Conservation (phyloP, 2,888 invertebrate genomes). For the Sinohyriopsis cumingii region DNA sequence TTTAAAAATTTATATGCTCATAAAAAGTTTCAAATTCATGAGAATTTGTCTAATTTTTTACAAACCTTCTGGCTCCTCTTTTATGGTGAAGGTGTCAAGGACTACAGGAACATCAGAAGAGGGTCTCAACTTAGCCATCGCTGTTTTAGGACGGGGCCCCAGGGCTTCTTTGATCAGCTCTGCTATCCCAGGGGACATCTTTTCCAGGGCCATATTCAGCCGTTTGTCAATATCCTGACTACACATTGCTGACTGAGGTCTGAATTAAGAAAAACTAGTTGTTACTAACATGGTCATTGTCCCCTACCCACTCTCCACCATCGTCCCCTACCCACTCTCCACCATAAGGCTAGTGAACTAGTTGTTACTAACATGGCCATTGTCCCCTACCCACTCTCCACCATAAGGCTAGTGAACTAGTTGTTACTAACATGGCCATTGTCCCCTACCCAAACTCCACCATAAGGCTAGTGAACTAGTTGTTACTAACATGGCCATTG, state of each 20-base stretch:
- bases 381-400: too few species aligned
- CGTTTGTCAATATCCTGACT: conserved; percentile 28
- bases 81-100: too few species aligned
- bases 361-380: background rate
- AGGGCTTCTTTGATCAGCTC: conserved; percentile 43
- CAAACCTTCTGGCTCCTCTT: too few species aligned
- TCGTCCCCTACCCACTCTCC: too few species aligned
- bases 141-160: conserved; percentile 15
- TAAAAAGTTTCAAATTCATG: too few species aligned
- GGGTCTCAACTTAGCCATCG: background rate
- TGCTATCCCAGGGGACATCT: conserved; percentile 51
- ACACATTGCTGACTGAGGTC: conserved; percentile 45
- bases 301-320: background rate
- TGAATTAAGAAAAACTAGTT: conserved; percentile 10
- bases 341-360: too few species aligned
- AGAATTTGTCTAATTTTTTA: too few species aligned
- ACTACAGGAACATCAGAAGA: too few species aligned
- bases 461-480: background rate
- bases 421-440: background rate
- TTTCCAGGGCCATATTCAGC: conserved; percentile 43
- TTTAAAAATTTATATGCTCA: too few species aligned
- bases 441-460: too few species aligned
- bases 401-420: background rate
- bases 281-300: background rate
- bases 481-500: background rate